Evolutionary conservation across 2,797 vertebrate species (phyloP), one percentile per base, ranked within the genome.

Genomic region (Pseudocheirus occidentalis): DNA sequence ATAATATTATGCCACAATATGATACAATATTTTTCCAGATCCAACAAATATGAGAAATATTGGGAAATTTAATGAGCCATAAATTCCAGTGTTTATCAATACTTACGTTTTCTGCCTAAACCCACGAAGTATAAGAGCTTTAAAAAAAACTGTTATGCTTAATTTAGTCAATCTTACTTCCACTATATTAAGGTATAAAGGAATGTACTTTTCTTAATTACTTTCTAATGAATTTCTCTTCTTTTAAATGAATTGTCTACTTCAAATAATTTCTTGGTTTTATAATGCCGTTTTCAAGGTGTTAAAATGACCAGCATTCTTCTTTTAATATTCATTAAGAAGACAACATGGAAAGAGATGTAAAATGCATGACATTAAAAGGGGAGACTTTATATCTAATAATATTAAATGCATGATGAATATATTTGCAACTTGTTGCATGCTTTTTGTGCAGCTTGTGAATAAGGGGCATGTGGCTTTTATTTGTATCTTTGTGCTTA

Each of bases 241-340:
- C 5, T 73, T 73, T 40, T 40, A 73, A 73, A 40, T 21, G 1
- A 73, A 73, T 73, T 73, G 66, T 73, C 14, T 73, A 40, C 73
- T 87, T 97, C 29, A 92, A 94, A 93, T 90, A 93, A 91, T 95
- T 90, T n/a, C 92, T 93, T 46, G 52, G 29, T 21, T 95, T 59
- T 40, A 57, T 91, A 87, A 87, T 24, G 40, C 50, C 40, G 5
- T 92, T 95, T 53, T 92, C 87, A 46, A 94, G 0, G 57, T 3
- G 21, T 5, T 87, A 92, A 94, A 94, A 93, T 55, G 0, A 53
- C 81, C 73, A 90, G 16, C 93, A 92, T 58, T 90, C 56, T 52
- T 92, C 56, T 95, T 95, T 92, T 94, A 62, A 94, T 94, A 81
- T 27, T 92, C 55, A 92, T 16, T 87, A 6, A 55, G n/a, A 50